These are phyloP conservation scores for Trichopoda pennipes DNA, from an alignment of 2,888 invertebrate species.

Conservation along the genomic window DNA sequence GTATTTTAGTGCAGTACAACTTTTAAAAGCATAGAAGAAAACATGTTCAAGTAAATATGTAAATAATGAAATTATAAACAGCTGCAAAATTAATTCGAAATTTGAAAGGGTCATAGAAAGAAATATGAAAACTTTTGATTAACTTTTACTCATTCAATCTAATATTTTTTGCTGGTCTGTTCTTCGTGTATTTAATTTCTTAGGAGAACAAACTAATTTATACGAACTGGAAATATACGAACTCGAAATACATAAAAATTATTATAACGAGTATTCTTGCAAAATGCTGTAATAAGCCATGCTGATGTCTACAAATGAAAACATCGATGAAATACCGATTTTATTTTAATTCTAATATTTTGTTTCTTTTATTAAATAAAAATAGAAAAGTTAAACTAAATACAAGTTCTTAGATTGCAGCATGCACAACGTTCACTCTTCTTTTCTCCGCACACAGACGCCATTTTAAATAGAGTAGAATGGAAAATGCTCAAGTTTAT, in stretches of 20 bases:
- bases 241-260: not conserved
- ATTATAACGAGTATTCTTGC: constrained; percentile 13
- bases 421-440: not conserved
- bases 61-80: too few relatives aligned
- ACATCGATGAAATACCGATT: constrained; percentile 2
- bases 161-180: too few relatives aligned
- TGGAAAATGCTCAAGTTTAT: constrained; percentile 31
- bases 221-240: not conserved
- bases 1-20: too few relatives aligned
- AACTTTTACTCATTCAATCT: too few relatives aligned
- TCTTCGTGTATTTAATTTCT: not conserved
- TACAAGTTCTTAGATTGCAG: not conserved
- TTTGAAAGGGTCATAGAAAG: too few relatives aligned
- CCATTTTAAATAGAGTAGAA: not conserved
- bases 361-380: constrained; percentile 8
- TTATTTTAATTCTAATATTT: constrained; percentile 8
- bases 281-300: constrained; percentile 1
- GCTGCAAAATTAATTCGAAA: too few relatives aligned
- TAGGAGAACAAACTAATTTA: constrained; percentile 15
- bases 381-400: constrained; percentile 1
- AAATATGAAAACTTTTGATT: too few relatives aligned
- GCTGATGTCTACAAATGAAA: constrained; percentile 5
- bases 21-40: too few relatives aligned
- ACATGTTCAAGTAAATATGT: too few relatives aligned
- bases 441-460: not conserved